Conservation (phyloP, 2,888 invertebrate genomes). For the Drosophila neonasuta region DNA sequence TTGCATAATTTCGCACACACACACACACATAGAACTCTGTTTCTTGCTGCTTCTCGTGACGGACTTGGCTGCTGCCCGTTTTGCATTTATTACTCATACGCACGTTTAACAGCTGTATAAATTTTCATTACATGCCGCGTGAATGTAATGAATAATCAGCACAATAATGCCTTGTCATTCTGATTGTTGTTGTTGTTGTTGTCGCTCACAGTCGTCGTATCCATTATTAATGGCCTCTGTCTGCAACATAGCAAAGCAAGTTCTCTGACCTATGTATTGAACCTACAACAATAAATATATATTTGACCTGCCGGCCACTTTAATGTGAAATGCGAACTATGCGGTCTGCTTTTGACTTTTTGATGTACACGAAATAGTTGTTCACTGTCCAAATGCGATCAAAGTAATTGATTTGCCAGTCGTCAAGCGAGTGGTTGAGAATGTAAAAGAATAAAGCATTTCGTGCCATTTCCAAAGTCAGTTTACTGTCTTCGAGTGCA, state of each 20-base stretch:
- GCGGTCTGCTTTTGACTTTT: slow-evolving; percentile 19
- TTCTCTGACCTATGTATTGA: slow-evolving; percentile 1
- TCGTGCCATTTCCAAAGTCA: not conserved
- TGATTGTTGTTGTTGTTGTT: slow-evolving; percentile 9
- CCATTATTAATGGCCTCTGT: slow-evolving; percentile 31
- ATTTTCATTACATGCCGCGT: slow-evolving; percentile 67
- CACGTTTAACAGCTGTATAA: slow-evolving; percentile 71
- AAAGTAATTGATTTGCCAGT: slow-evolving; percentile 49
- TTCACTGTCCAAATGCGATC: slow-evolving; percentile 30
- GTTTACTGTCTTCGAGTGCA: not conserved
- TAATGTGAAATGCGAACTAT: slow-evolving; percentile 11
- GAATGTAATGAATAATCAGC: slow-evolving; percentile 72
- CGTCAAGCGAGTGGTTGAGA: slow-evolving; percentile 23
- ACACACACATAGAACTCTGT: slow-evolving; percentile 13
- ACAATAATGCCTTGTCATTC: slow-evolving; percentile 49
- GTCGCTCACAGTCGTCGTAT: slow-evolving; percentile 23
- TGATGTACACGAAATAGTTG: slow-evolving; percentile 35
- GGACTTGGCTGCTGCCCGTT: slow-evolving; percentile 28
- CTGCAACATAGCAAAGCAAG: slow-evolving; percentile 4
- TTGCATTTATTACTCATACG: slow-evolving; percentile 74
- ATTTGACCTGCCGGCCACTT: slow-evolving; percentile 20
- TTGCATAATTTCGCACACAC: slow-evolving; percentile 63
- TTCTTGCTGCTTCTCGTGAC: not conserved
- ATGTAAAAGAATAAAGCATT: not conserved
- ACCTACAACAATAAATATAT: no score